Base-by-base conservation (phyloP, 30 jellyfish, hydroid and myxozoan genomes). In the Hydractinia symbiolongicarpus region DNA sequence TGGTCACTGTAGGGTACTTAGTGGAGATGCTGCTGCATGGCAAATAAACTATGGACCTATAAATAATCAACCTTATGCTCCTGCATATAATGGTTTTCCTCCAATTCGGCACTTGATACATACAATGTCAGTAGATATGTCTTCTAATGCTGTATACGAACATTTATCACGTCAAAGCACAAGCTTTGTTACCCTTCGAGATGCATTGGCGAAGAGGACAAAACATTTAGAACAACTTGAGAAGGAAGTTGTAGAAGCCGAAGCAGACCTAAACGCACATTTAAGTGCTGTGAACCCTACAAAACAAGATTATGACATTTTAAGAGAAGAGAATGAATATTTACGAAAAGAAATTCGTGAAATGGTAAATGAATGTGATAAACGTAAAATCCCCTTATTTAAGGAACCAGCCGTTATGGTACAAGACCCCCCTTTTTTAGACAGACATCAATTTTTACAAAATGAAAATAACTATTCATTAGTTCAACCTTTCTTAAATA, bases 281-380 rank as follows among this genome's bases (percentile, higher is more conserved):
- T 30, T 67, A 61, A 10, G 71, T 14, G 84, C 61, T 8, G 69
- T 30, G 66, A 61, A 61, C 64, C 84, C 87, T 8, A 79, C 84
- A 61, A 68, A 79, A 54, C 16, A 9, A 15, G 85, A 79, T 7
- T 61, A 14, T 61, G 7, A n/a, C 30, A 19, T 15, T 17, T 67
- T 79, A 30, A 52, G 66, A 79, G 71, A 49, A 5, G 87, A 79
- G 54, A 66, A n/a, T 67, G 84, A 19, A 7, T 61, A 9, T 14
- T 54, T 79, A 9, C 68, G 14, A 62, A 15, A 30, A 53, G 84
- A 79, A 30, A 60, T 79, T 50, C 8, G 9, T 49, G 50, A 49
- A 61, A 79, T 79, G 87, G n/a, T 7, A 61, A 40, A 53, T 5
- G 87, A 79, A 17, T 49, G 52, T 7, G 87, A 79, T 79, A 79